Evolutionary conservation across 1,140 invertebrate genomes (phyloP).

Genomic region (Diprion similis): DNA sequence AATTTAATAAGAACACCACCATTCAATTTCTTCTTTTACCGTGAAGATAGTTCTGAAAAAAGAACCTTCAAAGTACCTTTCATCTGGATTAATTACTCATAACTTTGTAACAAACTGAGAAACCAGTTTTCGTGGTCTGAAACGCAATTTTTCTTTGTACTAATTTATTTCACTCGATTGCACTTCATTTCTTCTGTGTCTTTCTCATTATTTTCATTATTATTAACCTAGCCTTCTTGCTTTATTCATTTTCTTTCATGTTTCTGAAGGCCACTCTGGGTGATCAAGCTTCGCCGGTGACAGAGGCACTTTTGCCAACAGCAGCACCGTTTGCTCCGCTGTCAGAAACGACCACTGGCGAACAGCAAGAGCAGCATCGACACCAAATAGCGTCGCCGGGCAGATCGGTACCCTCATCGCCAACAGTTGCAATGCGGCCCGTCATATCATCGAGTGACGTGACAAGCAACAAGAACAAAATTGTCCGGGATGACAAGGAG

Average conservation of each 20-base stretch:
- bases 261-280: slow-evolving; percentile 26
- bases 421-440: slow-evolving; percentile 26
- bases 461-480: not conserved
- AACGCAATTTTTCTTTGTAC: too few relatives aligned
- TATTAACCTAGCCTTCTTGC: too few relatives aligned
- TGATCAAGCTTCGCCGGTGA: slow-evolving; percentile 25
- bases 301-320: slow-evolving; percentile 34
- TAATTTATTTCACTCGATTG: too few relatives aligned
- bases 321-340: slow-evolving; percentile 26
- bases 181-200: too few relatives aligned
- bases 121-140: too few relatives aligned
- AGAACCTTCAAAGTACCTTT: not conserved
- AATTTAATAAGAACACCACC: not conserved
- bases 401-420: slow-evolving; percentile 29
- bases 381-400: slow-evolving; percentile 10
- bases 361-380: slow-evolving; percentile 25
- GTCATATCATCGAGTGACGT: not conserved
- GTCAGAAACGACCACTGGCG: slow-evolving; percentile 28
- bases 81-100: too few relatives aligned
- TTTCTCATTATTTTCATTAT: too few relatives aligned
- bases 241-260: too few relatives aligned
- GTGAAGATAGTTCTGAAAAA: not conserved
- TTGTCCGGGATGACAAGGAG: slow-evolving; percentile 58
- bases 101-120: too few relatives aligned
- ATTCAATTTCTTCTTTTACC: not conserved